Evolutionary conservation across 30 jellyfish, hydroid and myxozoan species (phyloP).

Genomic region (Morbakka virulenta): DNA sequence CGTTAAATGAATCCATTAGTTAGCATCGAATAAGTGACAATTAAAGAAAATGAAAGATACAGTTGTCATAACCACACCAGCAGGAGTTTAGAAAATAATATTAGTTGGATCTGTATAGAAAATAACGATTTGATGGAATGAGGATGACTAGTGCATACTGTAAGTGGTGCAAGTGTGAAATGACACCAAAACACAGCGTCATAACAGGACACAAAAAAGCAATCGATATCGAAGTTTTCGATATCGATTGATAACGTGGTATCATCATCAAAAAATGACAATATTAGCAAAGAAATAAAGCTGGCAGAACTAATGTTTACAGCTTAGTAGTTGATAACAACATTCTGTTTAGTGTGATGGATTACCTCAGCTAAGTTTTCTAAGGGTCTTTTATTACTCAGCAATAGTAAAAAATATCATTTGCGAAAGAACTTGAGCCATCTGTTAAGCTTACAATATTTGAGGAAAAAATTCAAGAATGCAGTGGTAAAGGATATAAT

Average conservation of each 20-base stretch:
- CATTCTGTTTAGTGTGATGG: no score
- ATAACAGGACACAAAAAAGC: conserved; percentile 1
- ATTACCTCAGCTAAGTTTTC: background rate
- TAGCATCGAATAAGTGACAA: no score
- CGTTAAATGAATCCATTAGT: no score
- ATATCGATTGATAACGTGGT: background rate
- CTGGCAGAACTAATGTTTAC: background rate
- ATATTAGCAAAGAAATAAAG: background rate
- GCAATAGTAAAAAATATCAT: conserved; percentile 1
- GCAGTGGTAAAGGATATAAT: background rate
- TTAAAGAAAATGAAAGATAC: background rate
- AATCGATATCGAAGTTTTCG: background rate
- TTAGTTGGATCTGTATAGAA: background rate
- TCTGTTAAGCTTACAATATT: background rate
- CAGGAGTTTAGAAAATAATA: background rate
- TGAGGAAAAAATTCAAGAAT: background rate
- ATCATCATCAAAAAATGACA: background rate
- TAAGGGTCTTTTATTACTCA: background rate
- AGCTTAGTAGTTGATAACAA: background rate
- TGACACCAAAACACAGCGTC: conserved; percentile 7
- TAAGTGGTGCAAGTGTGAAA: background rate
- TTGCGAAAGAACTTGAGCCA: background rate
- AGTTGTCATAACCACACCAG: background rate
- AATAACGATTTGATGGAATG: background rate
- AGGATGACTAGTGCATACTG: background rate